Evolutionary conservation across 2,888 invertebrate species (phyloP), one percentile per base, ranked within the genome.

Genomic region (Lepidocyrtinus sp.): DNA sequence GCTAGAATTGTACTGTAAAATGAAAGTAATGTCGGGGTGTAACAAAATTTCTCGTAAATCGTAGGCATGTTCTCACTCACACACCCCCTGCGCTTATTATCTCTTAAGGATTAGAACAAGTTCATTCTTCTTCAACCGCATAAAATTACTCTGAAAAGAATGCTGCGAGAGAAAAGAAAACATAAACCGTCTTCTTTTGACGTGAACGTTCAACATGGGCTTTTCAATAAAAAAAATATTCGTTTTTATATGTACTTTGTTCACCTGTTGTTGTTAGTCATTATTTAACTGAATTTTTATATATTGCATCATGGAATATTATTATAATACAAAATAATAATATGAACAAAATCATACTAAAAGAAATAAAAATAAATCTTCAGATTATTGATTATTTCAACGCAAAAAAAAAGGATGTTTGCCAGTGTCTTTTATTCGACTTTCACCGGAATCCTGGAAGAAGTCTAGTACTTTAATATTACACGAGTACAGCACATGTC

Each of bases 231-330:
- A n/a, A 50, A 50, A 50, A 50, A 50, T 21, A 59, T 80, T 80
- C 80, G 70, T 80, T 59, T 59, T 79, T 75, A 80, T 75, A 80
- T 80, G 75, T 80, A 80, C 74, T 80, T 80, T 80, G 80, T 80
- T 80, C 80, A 80, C 80, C 80, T 80, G 80, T 80, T 80, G 80
- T 80, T 80, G 75, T 80, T 80, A 80, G 80, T 80, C 80, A 80
- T 80, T 80, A 80, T 80, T 80, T 80, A 80, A 80, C 70, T 80
- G 75, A 80, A 80, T 75, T 80, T 80, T 80, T 80, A 80, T 80
- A 80, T 80, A 80, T 80, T 80, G 80, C 80, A 80, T 59, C 59
- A 59, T 80, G 75, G 79, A 74, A 80, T 67, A 74, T 71, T 64
- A 80, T 65, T 55, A 74, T 63, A 46, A 63, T 17, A 46, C 59